phyloP scores from a whole-genome alignment of 1,140 invertebrate genomes.

The Melipona quadrifasciata region DNA sequence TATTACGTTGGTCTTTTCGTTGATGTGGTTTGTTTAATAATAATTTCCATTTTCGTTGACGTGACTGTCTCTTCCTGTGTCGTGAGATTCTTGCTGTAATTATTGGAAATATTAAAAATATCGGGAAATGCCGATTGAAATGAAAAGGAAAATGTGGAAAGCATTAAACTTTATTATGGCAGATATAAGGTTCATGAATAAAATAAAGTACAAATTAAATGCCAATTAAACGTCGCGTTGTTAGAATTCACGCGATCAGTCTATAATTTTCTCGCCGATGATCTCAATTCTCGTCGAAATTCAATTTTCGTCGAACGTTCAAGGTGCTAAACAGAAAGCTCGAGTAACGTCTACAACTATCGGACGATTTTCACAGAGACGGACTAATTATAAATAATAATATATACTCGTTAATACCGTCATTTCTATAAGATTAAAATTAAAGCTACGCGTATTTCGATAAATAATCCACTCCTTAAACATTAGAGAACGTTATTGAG shows the following conservation, averaged over 20 bases:
- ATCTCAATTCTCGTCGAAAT: neutral
- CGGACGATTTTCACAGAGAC: neutral
- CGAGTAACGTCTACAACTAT: too few species aligned
- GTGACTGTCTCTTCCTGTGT: neutral
- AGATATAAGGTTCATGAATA: slow-evolving; percentile 36
- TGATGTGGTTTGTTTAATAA: slow-evolving; percentile 54
- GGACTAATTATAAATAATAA: neutral
- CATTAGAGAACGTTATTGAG: slow-evolving; percentile 1
- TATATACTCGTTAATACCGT: neutral
- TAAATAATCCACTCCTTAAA: slow-evolving; percentile 25
- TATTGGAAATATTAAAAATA: neutral
- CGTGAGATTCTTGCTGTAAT: neutral
- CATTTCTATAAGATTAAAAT: neutral
- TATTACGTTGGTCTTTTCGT: slow-evolving; percentile 35
- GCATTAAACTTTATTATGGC: slow-evolving; percentile 56
- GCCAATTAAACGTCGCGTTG: slow-evolving; percentile 17
- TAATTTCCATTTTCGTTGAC: slow-evolving; percentile 47
- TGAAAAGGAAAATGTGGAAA: slow-evolving; percentile 25
- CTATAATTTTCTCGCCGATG: slow-evolving; percentile 44
- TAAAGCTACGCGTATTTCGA: neutral
- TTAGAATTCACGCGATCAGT: slow-evolving; percentile 47
- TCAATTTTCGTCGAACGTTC: neutral
- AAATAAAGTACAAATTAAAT: slow-evolving; percentile 49
- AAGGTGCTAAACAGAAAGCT: neutral
- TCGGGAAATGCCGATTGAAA: neutral